Conservation (phyloP, 2,888 invertebrate species). For the Athalia cordata region DNA sequence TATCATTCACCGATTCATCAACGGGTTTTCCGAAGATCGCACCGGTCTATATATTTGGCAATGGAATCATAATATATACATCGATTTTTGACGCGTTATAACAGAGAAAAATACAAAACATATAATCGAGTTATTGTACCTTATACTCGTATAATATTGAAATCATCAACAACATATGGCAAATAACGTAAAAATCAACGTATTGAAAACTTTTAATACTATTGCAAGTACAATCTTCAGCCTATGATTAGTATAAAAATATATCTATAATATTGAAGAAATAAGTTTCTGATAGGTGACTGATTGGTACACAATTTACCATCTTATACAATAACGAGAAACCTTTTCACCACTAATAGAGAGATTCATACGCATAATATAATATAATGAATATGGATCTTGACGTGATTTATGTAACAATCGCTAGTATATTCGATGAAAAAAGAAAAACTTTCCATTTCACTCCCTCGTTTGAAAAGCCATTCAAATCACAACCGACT, state of each 20-base stretch:
- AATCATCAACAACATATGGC: neutral
- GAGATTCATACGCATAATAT: slow-evolving; percentile 12
- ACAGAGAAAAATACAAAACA: neutral
- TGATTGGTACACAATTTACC: slow-evolving; percentile 11
- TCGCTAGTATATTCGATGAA: slow-evolving; percentile 4
- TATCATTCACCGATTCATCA: too few species aligned
- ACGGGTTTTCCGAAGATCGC: too few species aligned
- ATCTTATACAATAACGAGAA: slow-evolving; percentile 5
- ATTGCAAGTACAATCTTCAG: slow-evolving; percentile 44
- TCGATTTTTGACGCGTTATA: too few species aligned
- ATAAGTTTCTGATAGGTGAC: slow-evolving; percentile 28
- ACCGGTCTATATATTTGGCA: too few species aligned
- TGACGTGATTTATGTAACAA: neutral
- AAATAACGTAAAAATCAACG: too few species aligned
- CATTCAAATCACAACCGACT: neutral
- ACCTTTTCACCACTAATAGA: slow-evolving; percentile 18
- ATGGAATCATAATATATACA: too few species aligned
- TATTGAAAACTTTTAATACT: slow-evolving; percentile 5
- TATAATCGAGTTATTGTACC: neutral
- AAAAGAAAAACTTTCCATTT: slow-evolving; percentile 17
- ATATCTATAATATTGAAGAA: neutral
- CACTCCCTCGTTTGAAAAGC: slow-evolving; percentile 16
- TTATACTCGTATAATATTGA: slow-evolving; percentile 16
- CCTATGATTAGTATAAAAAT: slow-evolving; percentile 4
- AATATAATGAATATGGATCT: slow-evolving; percentile 26